Conservation (phyloP, 2,888 invertebrate genomes). For the Trichopoda pennipes region DNA sequence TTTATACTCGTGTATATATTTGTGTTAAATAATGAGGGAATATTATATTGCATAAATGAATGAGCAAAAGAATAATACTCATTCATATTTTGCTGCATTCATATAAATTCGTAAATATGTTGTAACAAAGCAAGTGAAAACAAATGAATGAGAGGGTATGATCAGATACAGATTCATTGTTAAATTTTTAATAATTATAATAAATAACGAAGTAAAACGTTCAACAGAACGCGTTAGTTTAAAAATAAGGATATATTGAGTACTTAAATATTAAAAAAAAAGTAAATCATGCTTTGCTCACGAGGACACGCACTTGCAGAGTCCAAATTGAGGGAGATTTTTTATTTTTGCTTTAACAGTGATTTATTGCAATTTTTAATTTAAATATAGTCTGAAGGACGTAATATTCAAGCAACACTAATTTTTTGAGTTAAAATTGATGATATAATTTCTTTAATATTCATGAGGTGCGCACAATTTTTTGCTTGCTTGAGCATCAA, state of each 20-base stretch:
- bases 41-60: slow-evolving; percentile 40
- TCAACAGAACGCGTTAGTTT: too few species aligned
- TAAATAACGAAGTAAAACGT: slow-evolving; percentile 54
- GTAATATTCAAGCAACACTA: too few species aligned
- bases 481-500: too few species aligned
- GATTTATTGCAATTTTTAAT: too few species aligned
- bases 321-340: too few species aligned
- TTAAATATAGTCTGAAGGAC: too few species aligned
- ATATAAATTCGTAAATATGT: slow-evolving; percentile 10
- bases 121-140: neutral
- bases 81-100: slow-evolving; percentile 43
- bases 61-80: slow-evolving; percentile 34
- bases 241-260: neutral
- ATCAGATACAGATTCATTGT: slow-evolving; percentile 34
- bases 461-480: too few species aligned
- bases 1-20: slow-evolving; percentile 28
- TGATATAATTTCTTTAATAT: too few species aligned
- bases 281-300: too few species aligned
- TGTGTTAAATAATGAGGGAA: slow-evolving; percentile 56
- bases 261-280: neutral
- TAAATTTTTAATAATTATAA: slow-evolving; percentile 53
- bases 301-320: too few species aligned
- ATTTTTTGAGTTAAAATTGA: too few species aligned
- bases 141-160: slow-evolving; percentile 4
- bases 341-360: too few species aligned